Percentiles rank a stretch among this genome's conserved stretches.
Evolutionary conservation across 2,797 vertebrate genomes (phyloP).

Genomic region (Astyanax mexicanus): DNA sequence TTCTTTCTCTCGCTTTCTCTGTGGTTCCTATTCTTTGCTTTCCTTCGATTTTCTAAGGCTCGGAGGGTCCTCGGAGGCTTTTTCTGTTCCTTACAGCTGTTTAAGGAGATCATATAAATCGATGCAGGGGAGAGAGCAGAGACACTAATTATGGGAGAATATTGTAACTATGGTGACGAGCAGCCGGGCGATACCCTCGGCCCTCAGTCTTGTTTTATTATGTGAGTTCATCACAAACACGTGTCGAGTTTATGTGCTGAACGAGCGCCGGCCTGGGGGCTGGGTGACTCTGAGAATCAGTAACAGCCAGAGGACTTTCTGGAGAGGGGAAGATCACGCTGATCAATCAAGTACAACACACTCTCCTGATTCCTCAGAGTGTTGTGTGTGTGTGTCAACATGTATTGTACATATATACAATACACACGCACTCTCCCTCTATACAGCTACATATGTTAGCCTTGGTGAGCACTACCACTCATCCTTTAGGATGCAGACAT

Average conservation of each 20-base stretch:
- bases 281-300: conserved; percentile 28
- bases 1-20: conserved; percentile 28
- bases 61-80: conserved; percentile 50
- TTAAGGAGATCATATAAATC: conserved; percentile 64
- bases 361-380: conserved; percentile 16
- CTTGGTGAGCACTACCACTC: too few relatives aligned
- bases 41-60: conserved; percentile 47
- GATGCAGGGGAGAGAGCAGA: conserved; percentile 54
- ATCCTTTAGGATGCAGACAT: too few relatives aligned
- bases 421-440: neutral
- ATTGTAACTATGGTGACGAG: conserved; percentile 63
- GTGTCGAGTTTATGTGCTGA: conserved; percentile 59
- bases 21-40: conserved; percentile 24
- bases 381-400: conserved; percentile 9
- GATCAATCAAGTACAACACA: conserved; percentile 6
- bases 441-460: neutral
- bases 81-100: conserved; percentile 59
- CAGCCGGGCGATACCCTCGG: conserved; percentile 48
- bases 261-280: conserved; percentile 44
- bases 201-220: conserved; percentile 54
- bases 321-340: conserved; percentile 9
- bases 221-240: conserved; percentile 56
- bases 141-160: conserved; percentile 60
- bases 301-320: neutral
- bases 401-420: neutral